These are phyloP conservation scores for Lucilia sericata DNA, from an alignment of 1,140 invertebrate genomes.

Conservation along the genomic window DNA sequence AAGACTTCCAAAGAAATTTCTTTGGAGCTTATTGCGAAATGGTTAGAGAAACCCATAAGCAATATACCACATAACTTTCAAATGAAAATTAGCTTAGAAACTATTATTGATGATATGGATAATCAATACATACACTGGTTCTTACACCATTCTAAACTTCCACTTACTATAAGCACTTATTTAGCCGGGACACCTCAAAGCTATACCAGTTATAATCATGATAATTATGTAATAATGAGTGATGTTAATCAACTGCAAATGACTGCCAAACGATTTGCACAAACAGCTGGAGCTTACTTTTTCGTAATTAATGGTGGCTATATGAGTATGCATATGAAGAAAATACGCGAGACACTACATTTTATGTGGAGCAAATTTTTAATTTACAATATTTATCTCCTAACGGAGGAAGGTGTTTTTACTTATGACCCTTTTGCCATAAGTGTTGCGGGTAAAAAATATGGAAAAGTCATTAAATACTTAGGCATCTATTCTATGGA, in stretches of 20 bases:
- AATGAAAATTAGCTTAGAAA: constrained; percentile 24
- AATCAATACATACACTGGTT: constrained; percentile 48
- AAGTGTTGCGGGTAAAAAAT: constrained; percentile 2
- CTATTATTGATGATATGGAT: constrained; percentile 5
- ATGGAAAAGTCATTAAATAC: constrained; percentile 49
- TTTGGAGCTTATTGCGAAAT: neutral
- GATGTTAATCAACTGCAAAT: neutral
- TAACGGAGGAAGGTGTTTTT: constrained; percentile 43
- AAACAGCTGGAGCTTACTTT: constrained; percentile 44
- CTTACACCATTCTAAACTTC: neutral
- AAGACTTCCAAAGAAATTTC: no score
- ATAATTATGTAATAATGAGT: constrained; percentile 46
- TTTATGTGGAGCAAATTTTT: constrained; percentile 5
- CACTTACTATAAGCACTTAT: constrained; percentile 28
- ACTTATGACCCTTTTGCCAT: constrained; percentile 59
- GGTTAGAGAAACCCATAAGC: neutral
- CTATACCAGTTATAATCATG: constrained; percentile 3
- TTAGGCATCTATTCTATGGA: neutral
- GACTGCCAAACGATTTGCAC: constrained; percentile 21
- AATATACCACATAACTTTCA: constrained; percentile 31
- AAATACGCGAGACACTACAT: neutral
- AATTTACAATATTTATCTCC: constrained; percentile 33
- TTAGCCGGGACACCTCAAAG: neutral
- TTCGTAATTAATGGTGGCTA: constrained; percentile 38
- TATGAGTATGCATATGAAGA: neutral